Evolutionary conservation across 1,140 invertebrate species (phyloP), one percentile per base, ranked within the genome.

Genomic region (Maniola jurtina): DNA sequence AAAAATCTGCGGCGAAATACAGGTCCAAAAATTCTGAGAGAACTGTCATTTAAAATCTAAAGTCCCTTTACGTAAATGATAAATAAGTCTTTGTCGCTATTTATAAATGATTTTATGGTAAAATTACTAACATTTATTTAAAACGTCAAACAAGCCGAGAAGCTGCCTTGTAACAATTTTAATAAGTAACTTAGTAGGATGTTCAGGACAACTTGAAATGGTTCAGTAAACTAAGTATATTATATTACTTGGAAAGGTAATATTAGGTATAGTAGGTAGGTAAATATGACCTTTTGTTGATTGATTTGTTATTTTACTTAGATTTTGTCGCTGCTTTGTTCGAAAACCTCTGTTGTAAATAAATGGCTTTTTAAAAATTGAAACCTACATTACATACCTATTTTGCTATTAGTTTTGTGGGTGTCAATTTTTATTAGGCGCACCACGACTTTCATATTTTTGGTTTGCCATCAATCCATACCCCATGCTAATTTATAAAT

Each of bases 151-250:
- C 15, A 33, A 16, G 16, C 47, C 4, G 1, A 54, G 35, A 50
- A 61, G 14, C 60, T 54, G 13, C 35, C 47, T 25, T 11, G 35
- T 38, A 54, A 14, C 14, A 55, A 63, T 54, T 63, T 55, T 55
- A 63, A 63, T 63, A 63, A 63, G 61, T 63, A 45, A 42, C 61
- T 54, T 25, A 40, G 38, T 42, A 42, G 33, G 61, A 63, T 36
- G 35, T 63, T 69, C 64, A 63, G 25, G 52, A 64, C 36, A 60
- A 66, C 71, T 78, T 73, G 58, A 76, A 68, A 73, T 73, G 73
- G 70, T 72, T 70, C 68, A 59, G 47, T 78, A 76, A 64, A 63
- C 56, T 69, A 64, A 69, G 54, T 52, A 52, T 25, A 52, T 14
- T 70, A 70, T 52, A 52, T 35, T 47, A 38, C 63, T 69, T 64